A percentile compares a stretch with the other conserved stretches of the same genome.
Conservation (phyloP, 2,113 vertebrate genomes). For the Butorides virescens region DNA sequence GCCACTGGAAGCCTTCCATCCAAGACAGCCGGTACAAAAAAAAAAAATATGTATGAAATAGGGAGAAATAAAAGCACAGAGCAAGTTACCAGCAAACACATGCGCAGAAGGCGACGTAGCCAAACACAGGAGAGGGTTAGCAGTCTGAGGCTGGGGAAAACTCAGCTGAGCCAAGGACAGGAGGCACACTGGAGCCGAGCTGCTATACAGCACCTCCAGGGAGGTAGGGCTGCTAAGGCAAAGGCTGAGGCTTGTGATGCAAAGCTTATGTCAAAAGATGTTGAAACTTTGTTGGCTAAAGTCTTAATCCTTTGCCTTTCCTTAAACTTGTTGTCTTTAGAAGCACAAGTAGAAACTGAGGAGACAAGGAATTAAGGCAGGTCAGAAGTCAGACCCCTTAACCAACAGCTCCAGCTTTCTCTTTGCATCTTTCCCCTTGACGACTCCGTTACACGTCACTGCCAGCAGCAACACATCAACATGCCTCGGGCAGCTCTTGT, state of each 20-base stretch:
- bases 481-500: background rate
- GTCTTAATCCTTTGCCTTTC: background rate
- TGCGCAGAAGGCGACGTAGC: background rate
- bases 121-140: background rate
- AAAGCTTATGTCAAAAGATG: background rate
- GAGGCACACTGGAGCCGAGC: background rate
- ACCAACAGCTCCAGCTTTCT: background rate
- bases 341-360: background rate
- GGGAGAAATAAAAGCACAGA: background rate
- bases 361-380: background rate
- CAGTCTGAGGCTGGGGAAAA: background rate
- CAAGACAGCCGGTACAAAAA: background rate
- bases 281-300: background rate
- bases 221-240: background rate
- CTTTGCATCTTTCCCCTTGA: background rate
- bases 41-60: accelerated
- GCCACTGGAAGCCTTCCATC: background rate
- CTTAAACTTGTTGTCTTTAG: background rate
- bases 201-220: background rate
- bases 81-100: background rate
- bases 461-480: background rate
- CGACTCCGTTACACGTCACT: background rate
- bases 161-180: background rate
- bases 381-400: background rate
- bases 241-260: background rate